Conservation (phyloP, 2,797 vertebrate genomes). For the Brachymystax lenok region DNA sequence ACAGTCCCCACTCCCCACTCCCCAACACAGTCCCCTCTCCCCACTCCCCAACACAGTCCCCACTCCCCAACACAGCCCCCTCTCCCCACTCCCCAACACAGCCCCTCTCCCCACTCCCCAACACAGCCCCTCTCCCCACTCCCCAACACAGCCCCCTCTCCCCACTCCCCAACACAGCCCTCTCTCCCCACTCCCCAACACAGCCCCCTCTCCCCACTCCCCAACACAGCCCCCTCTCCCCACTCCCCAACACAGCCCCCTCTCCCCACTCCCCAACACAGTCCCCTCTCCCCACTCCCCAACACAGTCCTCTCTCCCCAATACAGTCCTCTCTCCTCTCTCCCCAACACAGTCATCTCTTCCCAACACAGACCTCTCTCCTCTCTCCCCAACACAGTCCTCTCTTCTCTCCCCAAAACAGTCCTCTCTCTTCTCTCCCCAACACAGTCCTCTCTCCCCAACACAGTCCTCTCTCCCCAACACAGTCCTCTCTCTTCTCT, state of each 20-base stretch:
- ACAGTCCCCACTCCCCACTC: slow-evolving; percentile 14
- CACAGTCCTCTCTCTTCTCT: background rate
- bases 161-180: background rate
- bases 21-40: background rate
- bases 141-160: background rate
- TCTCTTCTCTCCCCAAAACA: slow-evolving; percentile 9
- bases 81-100: no score
- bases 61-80: no score
- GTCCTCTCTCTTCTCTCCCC: no score
- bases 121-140: slow-evolving; percentile 39
- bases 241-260: no score
- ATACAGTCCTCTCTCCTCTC: background rate
- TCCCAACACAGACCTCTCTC: no score
- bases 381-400: slow-evolving; percentile 5
- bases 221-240: no score
- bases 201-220: background rate
- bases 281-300: slow-evolving; percentile 6
- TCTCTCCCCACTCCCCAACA: background rate
- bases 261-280: background rate
- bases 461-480: no score
- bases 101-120: slow-evolving; percentile 15
- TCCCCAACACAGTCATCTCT: slow-evolving; percentile 42
- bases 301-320: slow-evolving; percentile 37
- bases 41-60: no score
- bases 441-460: no score